Conservation (phyloP, 2,113 vertebrate species). For the Protobothrops mucrosquamatus region DNA sequence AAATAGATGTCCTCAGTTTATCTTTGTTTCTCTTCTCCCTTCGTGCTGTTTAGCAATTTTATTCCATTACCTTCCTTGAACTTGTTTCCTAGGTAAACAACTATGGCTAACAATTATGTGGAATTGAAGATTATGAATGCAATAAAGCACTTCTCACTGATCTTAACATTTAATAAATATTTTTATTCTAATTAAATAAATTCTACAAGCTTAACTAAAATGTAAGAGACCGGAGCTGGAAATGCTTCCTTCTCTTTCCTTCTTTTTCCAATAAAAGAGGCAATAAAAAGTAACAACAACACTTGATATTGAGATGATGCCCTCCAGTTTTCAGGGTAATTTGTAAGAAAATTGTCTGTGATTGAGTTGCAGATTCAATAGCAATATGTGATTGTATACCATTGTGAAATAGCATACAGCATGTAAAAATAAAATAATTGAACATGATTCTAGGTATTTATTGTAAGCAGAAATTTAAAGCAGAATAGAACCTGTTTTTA, state of each 20-base stretch:
- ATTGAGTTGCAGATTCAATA: background rate
- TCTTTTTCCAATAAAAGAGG: background rate
- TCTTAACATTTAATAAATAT: background rate
- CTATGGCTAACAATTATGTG: background rate
- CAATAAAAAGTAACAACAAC: background rate
- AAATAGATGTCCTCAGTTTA: conserved; percentile 3
- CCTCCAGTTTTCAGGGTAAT: background rate
- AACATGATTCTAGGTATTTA: background rate
- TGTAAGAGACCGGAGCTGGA: background rate
- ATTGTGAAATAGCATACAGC: background rate
- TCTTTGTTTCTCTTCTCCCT: background rate
- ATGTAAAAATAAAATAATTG: background rate
- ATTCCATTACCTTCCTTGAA: conserved; percentile 3
- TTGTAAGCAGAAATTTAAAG: background rate
- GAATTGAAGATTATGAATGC: background rate
- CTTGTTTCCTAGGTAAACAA: background rate
- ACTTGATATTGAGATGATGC: background rate
- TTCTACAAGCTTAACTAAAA: background rate
- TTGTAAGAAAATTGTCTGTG: background rate
- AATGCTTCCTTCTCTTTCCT: background rate
- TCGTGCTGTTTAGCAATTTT: background rate
- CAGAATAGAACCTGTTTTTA: background rate
- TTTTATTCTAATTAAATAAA: background rate
- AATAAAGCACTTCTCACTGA: background rate
- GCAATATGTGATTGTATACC: background rate